A percentile compares a stretch with the other conserved stretches of the same genome.
Conservation (phyloP, 2,113 vertebrate genomes). For the Gobius niger region DNA sequence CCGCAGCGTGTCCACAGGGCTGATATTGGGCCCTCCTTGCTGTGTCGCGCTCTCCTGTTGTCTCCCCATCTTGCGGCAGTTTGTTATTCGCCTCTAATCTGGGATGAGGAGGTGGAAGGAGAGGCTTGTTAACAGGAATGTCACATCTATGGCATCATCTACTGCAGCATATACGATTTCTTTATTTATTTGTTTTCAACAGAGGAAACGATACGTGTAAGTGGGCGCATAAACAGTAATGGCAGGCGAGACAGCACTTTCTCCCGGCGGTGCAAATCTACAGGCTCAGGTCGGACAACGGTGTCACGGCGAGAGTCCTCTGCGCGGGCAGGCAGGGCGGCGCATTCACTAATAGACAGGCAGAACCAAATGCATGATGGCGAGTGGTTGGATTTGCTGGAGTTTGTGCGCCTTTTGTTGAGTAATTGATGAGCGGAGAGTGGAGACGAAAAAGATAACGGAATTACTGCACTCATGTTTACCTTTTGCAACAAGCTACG, state of each 20-base stretch:
- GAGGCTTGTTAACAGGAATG: slow-evolving; percentile 62
- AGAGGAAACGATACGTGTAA: slow-evolving; percentile 11
- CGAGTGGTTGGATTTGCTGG: background rate
- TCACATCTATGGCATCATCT: slow-evolving; percentile 52
- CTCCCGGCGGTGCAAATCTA: slow-evolving; percentile 6
- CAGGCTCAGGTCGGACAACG: slow-evolving; percentile 7
- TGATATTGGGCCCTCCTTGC: slow-evolving; percentile 11
- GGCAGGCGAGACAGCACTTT: slow-evolving; percentile 12
- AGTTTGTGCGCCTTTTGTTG: background rate
- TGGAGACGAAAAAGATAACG: too few species aligned
- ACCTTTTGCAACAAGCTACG: too few species aligned
- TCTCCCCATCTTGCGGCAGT: slow-evolving; percentile 47
- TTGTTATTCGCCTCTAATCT: slow-evolving; percentile 48
- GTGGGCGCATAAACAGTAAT: background rate
- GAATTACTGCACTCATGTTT: too few species aligned
- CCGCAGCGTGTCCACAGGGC: too few species aligned
- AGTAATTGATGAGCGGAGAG: too few species aligned
- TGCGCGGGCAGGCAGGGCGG: background rate
- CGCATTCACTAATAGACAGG: background rate
- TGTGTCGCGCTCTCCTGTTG: slow-evolving; percentile 44
- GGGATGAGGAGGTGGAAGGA: slow-evolving; percentile 23
- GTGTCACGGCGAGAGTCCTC: background rate
- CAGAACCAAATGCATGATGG: background rate
- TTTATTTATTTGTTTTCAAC: background rate
- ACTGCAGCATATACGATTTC: slow-evolving; percentile 29